Conservation (phyloP, 2,113 vertebrate genomes). For the Pollimyrus isidori region DNA sequence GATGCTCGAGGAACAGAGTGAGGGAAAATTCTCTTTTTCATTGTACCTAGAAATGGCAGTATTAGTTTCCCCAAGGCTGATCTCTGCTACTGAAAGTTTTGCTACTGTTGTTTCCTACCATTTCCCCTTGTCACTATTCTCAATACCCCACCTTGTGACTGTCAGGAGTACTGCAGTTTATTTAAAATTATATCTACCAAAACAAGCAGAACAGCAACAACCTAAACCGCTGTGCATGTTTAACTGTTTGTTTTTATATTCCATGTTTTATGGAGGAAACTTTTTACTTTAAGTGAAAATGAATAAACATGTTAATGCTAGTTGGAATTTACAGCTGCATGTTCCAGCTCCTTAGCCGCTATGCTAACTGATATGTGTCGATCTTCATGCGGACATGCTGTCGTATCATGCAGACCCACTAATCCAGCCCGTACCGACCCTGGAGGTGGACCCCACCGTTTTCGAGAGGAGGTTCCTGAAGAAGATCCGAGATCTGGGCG, state of each 20-base stretch:
- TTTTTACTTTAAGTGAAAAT: background rate
- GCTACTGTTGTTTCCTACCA: background rate
- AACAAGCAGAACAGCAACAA: background rate
- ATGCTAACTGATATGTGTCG: background rate
- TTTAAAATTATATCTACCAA: background rate
- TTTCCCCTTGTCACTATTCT: conserved; percentile 30
- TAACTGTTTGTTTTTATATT: background rate
- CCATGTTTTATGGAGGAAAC: background rate
- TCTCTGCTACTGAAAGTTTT: background rate
- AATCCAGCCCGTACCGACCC: conserved; percentile 53
- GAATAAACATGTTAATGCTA: background rate
- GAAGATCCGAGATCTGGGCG: conserved; percentile 80
- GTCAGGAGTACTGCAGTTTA: conserved; percentile 22
- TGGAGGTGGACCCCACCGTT: conserved; percentile 80
- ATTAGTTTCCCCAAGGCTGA: background rate
- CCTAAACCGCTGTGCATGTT: background rate
- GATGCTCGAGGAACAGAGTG: conserved; percentile 80
- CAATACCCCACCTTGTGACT: conserved; percentile 45
- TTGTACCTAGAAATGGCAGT: background rate
- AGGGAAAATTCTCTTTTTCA: conserved; percentile 31
- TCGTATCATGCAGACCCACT: conserved; percentile 46
- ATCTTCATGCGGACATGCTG: background rate
- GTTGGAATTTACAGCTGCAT: background rate
- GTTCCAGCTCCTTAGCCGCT: background rate
- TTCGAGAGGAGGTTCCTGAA: conserved; percentile 90